These are phyloP conservation scores for Muricea muricata DNA, from an alignment of 92 coral and sea anemone genomes.

Conservation along the genomic window DNA sequence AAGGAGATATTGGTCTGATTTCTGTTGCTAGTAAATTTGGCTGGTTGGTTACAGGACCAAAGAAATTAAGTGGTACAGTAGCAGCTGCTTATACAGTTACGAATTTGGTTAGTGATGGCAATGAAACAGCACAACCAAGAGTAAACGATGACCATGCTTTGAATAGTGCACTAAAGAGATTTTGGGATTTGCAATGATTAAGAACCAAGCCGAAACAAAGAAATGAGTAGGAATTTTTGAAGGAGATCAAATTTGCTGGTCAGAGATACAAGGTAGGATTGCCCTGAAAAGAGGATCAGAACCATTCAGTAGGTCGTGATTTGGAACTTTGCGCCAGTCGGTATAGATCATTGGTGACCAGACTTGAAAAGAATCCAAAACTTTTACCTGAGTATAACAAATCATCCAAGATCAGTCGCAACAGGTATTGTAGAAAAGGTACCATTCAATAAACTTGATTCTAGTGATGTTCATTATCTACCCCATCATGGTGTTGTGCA, in stretches of 20 bases:
- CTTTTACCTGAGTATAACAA: conserved; percentile 56
- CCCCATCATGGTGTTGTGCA: conserved; percentile 54
- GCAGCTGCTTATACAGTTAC: neutral
- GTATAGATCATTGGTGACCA: conserved; percentile 55
- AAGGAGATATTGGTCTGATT: conserved; percentile 43
- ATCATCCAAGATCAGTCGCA: conserved; percentile 65
- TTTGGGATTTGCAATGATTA: conserved; percentile 51
- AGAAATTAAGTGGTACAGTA: neutral
- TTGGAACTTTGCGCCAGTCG: conserved; percentile 48
- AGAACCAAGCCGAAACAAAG: conserved; percentile 5
- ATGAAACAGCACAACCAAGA: neutral
- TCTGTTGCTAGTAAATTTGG: conserved; percentile 32
- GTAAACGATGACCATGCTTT: conserved; percentile 41
- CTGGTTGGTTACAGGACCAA: conserved; percentile 26
- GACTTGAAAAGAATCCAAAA: conserved; percentile 53
- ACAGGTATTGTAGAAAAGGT: conserved; percentile 51
- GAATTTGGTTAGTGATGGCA: conserved; percentile 18
- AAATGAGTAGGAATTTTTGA: neutral
- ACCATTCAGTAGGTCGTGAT: conserved; percentile 42
- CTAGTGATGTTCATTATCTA: conserved; percentile 33
- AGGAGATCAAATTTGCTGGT: conserved; percentile 34
- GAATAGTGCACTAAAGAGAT: conserved; percentile 38
- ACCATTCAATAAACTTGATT: neutral
- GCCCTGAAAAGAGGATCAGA: conserved; percentile 37
- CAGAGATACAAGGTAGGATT: conserved; percentile 50